Evolutionary conservation across 2,113 vertebrate species (phyloP).

Genomic region (Jaculus jaculus): DNA sequence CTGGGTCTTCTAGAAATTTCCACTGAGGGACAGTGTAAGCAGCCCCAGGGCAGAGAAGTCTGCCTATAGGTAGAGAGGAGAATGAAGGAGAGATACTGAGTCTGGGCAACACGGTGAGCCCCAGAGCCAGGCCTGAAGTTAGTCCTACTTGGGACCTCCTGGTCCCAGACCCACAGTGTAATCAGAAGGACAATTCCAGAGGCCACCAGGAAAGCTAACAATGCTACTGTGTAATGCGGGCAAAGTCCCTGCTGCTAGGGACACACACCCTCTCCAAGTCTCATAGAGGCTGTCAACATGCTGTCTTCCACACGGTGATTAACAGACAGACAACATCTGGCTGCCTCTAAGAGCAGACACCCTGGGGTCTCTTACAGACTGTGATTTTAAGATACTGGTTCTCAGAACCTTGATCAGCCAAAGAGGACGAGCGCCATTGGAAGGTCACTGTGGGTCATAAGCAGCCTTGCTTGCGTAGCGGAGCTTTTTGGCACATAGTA

Average conservation of each 20-base stretch:
- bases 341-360: not conserved
- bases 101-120: accelerated
- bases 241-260: not conserved
- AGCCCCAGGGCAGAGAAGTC: not conserved
- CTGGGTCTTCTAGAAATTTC: not conserved
- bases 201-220: not conserved
- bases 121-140: not conserved
- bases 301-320: not conserved
- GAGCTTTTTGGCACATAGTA: not conserved
- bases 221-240: accelerated
- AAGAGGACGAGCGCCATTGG: accelerated
- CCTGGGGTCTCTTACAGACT: not conserved
- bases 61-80: not conserved
- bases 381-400: not conserved
- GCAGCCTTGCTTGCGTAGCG: not conserved
- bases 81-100: not conserved
- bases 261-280: accelerated
- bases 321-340: not conserved
- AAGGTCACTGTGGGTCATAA: not conserved
- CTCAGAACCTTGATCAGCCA: not conserved
- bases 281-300: accelerated
- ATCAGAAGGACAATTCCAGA: not conserved
- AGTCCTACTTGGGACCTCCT: not conserved
- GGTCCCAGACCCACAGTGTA: not conserved
- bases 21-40: not conserved